These are phyloP conservation scores for Plestiodon gilberti DNA, from an alignment of 2,113 vertebrate species.

Conservation along the genomic window DNA sequence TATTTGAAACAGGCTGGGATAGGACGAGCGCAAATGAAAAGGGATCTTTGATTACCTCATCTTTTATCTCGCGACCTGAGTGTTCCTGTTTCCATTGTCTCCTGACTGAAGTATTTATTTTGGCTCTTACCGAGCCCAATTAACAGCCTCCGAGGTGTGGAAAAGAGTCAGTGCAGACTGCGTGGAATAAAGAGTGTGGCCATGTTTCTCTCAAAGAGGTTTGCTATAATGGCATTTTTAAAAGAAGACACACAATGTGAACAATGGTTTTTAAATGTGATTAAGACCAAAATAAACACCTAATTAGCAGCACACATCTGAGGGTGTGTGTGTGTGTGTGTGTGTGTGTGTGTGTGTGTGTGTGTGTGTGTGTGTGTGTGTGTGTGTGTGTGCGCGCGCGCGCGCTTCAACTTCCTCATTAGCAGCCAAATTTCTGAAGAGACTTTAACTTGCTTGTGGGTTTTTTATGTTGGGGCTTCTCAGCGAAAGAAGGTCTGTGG, in stretches of 20 bases:
- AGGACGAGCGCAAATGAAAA: neutral
- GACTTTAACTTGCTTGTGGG: neutral
- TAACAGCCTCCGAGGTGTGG: conserved; percentile 3
- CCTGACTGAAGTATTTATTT: conserved; percentile 12
- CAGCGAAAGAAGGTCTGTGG: neutral
- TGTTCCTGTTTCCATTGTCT: conserved; percentile 1
- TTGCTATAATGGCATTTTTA: conserved; percentile 20
- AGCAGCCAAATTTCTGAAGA: neutral
- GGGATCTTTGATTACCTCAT: neutral
- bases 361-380: too few relatives aligned
- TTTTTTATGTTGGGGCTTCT: neutral
- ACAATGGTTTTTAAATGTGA: conserved; percentile 10
- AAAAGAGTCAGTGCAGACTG: neutral
- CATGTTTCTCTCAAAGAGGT: conserved; percentile 9
- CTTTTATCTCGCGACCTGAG: neutral
- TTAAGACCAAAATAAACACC: neutral
- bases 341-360: too few relatives aligned
- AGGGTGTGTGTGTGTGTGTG: neutral
- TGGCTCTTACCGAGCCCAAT: conserved; percentile 22
- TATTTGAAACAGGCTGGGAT: neutral
- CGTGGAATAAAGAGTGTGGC: conserved; percentile 12
- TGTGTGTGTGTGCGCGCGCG: too few relatives aligned
- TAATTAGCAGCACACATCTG: conserved; percentile 20
- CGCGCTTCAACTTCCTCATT: conserved; percentile 12
- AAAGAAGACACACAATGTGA: neutral